These are phyloP conservation scores for Deilephila elpenor DNA, from an alignment of 2,888 invertebrate genomes.

Conservation along the genomic window DNA sequence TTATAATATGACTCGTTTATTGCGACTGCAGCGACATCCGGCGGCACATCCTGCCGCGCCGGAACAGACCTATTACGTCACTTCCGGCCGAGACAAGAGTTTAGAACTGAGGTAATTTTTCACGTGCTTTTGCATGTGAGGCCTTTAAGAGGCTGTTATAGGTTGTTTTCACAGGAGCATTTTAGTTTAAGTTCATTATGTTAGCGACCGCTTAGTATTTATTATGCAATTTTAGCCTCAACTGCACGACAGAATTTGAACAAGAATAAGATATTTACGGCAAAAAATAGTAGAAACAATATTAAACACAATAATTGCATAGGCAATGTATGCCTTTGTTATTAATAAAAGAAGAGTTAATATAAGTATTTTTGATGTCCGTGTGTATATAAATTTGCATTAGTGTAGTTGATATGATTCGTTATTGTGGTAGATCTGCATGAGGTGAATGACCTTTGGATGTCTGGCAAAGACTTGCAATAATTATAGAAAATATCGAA, in stretches of 20 bases:
- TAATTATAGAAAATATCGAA: too few relatives aligned
- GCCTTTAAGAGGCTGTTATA: neutral
- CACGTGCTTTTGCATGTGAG: neutral
- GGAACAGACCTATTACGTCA: constrained; percentile 57
- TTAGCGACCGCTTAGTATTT: neutral
- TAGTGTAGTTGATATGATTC: too few relatives aligned
- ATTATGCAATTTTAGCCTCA: neutral
- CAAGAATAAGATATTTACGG: too few relatives aligned
- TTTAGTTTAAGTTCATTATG: neutral
- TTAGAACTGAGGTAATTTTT: constrained; percentile 34
- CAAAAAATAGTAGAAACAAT: too few relatives aligned
- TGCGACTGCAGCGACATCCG: constrained; percentile 39
- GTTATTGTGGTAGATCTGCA: too few relatives aligned
- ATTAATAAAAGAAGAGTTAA: too few relatives aligned
- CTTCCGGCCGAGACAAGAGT: constrained; percentile 43
- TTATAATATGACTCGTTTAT: constrained; percentile 49
- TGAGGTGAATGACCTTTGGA: too few relatives aligned
- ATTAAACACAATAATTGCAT: too few relatives aligned
- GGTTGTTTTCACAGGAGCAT: neutral
- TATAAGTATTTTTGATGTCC: too few relatives aligned
- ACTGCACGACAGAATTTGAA: neutral
- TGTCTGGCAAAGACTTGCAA: too few relatives aligned
- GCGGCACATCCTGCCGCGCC: constrained; percentile 50
- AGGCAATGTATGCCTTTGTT: too few relatives aligned
- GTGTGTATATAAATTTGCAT: too few relatives aligned